These are phyloP conservation scores for Pelecanus crispus DNA, from an alignment of 2,113 vertebrate species.

Conservation along the genomic window DNA sequence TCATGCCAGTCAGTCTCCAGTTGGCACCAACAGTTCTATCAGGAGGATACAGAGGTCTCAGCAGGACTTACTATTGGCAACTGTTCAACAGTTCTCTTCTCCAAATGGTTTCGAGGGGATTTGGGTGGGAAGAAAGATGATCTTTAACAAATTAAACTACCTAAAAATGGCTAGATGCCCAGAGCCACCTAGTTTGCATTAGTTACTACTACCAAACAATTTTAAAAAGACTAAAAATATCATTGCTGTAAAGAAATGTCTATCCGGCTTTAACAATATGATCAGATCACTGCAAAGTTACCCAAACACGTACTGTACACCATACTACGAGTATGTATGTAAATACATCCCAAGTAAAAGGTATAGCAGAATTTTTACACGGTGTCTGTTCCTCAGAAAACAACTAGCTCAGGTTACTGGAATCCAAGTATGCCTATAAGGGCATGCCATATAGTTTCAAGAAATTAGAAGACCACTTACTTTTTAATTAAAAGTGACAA, in stretches of 20 bases:
- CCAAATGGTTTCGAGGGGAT: conserved; percentile 56
- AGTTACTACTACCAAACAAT: conserved; percentile 6
- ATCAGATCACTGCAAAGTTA: background rate
- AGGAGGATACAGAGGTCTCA: conserved; percentile 57
- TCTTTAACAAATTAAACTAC: conserved; percentile 66
- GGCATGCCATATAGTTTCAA: background rate
- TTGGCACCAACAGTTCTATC: conserved; percentile 42
- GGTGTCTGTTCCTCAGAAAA: background rate
- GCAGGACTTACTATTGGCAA: conserved; percentile 56
- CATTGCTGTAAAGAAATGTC: background rate
- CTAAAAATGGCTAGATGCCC: conserved; percentile 55
- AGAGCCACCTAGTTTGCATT: conserved; percentile 38
- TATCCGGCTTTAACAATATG: background rate
- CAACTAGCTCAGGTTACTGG: background rate
- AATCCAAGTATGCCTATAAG: background rate
- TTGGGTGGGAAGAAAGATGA: conserved; percentile 43
- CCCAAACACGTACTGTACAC: background rate
- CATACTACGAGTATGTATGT: background rate
- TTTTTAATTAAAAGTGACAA: background rate
- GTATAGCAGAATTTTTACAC: background rate
- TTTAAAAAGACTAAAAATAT: background rate
- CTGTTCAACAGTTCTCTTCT: conserved; percentile 45
- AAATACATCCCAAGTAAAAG: background rate
- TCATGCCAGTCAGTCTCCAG: conserved; percentile 49
- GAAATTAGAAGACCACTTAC: background rate